Percentiles rank a stretch among this genome's conserved stretches.
Conservation (phyloP, 2,888 invertebrate genomes). For the Griposia aprilina region DNA sequence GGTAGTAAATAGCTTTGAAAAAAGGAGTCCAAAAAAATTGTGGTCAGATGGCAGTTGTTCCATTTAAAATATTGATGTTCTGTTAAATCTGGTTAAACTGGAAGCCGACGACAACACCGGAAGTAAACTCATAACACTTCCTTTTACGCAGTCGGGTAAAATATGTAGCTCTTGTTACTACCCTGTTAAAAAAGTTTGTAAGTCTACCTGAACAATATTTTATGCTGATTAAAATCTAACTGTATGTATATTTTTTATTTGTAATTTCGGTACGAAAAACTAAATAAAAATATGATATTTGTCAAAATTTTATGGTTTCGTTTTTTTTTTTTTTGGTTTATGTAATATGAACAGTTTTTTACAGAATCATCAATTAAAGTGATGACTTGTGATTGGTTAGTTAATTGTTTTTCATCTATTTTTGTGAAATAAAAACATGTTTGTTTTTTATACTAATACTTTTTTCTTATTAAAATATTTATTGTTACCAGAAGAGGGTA, state of each 20-base stretch:
- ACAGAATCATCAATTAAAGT: neutral
- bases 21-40: neutral
- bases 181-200: constrained; percentile 22
- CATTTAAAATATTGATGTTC: neutral
- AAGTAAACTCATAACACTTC: neutral
- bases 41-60: neutral
- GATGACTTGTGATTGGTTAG: neutral
- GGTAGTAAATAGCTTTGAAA: neutral
- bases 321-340: constrained; percentile 14
- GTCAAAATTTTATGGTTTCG: constrained; percentile 27
- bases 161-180: neutral
- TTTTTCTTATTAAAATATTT: neutral
- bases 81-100: neutral
- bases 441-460: neutral
- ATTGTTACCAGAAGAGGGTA: neutral
- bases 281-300: constrained; percentile 51
- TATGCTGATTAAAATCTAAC: constrained; percentile 30
- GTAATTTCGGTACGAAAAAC: constrained; percentile 23
- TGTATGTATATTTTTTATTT: constrained; percentile 35
- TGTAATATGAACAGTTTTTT: neutral
- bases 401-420: neutral
- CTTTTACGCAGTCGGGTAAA: neutral
- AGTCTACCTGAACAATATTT: constrained; percentile 37
- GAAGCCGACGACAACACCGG: neutral
- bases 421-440: neutral